Conservation (phyloP, 30 jellyfish, hydroid and myxozoan species). For the Nemopilema nomurai region DNA sequence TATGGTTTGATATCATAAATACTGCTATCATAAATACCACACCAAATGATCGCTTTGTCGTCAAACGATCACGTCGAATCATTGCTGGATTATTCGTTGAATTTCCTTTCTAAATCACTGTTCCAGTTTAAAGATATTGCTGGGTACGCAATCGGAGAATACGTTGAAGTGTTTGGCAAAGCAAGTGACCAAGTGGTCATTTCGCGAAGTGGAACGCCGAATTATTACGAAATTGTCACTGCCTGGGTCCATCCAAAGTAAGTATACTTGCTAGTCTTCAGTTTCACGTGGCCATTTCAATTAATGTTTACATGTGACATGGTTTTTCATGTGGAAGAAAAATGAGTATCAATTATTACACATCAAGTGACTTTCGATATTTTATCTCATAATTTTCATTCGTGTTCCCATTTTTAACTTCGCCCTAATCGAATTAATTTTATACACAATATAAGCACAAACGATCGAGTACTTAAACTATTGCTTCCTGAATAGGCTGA, state of each 20-base stretch:
- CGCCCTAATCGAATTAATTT: neutral
- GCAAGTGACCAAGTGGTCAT: slow-evolving; percentile 3
- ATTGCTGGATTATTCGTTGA: no score
- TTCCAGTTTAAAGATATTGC: slow-evolving; percentile 64
- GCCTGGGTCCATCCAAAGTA: slow-evolving; percentile 90
- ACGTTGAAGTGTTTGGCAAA: slow-evolving; percentile 41
- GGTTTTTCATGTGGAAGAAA: neutral
- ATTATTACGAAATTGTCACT: slow-evolving; percentile 75
- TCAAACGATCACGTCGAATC: no score
- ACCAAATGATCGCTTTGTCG: no score
- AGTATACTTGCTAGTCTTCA: neutral
- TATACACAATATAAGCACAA: no score
- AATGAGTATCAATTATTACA: neutral
- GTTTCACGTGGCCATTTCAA: neutral
- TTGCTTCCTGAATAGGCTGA: no score
- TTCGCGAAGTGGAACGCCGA: neutral
- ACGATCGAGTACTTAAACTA: no score
- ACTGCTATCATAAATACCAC: no score
- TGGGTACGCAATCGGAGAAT: slow-evolving; percentile 94
- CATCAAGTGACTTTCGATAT: neutral
- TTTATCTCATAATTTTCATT: neutral
- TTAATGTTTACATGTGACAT: no score
- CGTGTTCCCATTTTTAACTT: neutral
- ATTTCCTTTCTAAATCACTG: neutral
- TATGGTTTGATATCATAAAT: no score